Evolutionary conservation across 1,140 invertebrate genomes (phyloP), one percentile per base, ranked within the genome.

Genomic region (Trachymyrmex cornetzi): DNA sequence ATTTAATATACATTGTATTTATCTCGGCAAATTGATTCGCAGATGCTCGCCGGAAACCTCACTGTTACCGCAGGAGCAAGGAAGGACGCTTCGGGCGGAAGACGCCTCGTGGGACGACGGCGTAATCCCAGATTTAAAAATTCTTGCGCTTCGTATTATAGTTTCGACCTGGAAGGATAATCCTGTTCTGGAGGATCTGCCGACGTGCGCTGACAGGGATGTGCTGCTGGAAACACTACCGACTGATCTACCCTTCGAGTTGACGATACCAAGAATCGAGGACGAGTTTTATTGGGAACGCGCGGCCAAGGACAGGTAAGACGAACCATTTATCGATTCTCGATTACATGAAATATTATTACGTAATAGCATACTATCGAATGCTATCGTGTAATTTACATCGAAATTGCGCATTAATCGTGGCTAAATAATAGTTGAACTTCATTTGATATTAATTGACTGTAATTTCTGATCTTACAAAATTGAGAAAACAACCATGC

Each of bases 201-300:
- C 93, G 34, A 94, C 93, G 0, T 85, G 77, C 19, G 91, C 74
- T 0, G 94, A 96, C 71, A 91, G 87, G 44, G 91, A 94, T 59
- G 38, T 86, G 19, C 69, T 96, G 11, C 85, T 95, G 27, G 95
- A 95, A 92, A 92, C 93, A 19, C 82, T 96, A 44, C 92, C 95
- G 0, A 90, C 92, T 11, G 90, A 94, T 85, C 87, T 96, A 5
- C 93, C 94, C 1, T 92, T 96, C 44, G 89, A 94, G 0, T 22
- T 95, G 53, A 87, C 89, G 2, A 93, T 95, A 30, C 88, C 77
- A 59, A 86, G 87, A 27, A 93, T 96, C 55, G 77, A 89, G 0
- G 82, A 94, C 48, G 94, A 94, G 16, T 80, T 93, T 74, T 95
- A 94, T 87, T 96, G 95, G 95, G 86, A 94, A 88, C 92, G 95